Percentiles rank a stretch among this genome's conserved stretches.
Conservation (phyloP, 1,140 invertebrate genomes). For the Venturia canescens region DNA sequence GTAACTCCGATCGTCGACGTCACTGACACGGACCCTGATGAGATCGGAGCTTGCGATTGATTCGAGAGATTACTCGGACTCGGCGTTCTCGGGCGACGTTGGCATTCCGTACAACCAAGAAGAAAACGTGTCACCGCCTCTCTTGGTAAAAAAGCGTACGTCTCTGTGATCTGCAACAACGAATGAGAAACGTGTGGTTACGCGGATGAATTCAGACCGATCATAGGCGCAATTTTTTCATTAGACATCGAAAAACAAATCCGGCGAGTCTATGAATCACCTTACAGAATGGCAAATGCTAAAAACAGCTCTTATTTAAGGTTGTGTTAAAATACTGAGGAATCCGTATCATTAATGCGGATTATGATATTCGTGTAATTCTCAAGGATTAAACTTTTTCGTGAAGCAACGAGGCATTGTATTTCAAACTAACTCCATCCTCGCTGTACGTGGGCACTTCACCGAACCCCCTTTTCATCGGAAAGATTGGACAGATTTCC, state of each 20-base stretch:
- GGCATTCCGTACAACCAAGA: conserved; percentile 94
- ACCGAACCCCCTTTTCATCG: not conserved
- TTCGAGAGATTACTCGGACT: conserved; percentile 75
- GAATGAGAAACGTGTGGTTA: conserved; percentile 50
- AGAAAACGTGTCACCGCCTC: conserved; percentile 97
- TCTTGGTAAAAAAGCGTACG: conserved; percentile 94
- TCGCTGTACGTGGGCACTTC: too few relatives aligned
- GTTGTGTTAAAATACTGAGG: too few relatives aligned
- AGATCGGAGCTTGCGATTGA: conserved; percentile 55
- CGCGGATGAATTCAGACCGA: not conserved
- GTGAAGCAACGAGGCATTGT: too few relatives aligned
- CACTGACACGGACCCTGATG: conserved; percentile 38
- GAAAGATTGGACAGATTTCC: not conserved
- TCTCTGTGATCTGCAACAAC: conserved; percentile 92
- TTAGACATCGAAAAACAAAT: not conserved
- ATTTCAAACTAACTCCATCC: too few relatives aligned
- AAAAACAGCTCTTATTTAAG: too few relatives aligned
- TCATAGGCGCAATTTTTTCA: too few relatives aligned
- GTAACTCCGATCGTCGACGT: conserved; percentile 44
- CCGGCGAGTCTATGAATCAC: too few relatives aligned
- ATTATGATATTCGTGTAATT: too few relatives aligned
- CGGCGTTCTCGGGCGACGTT: conserved; percentile 88
- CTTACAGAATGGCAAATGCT: too few relatives aligned
- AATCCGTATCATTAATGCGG: too few relatives aligned
- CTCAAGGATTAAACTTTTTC: too few relatives aligned